A percentile compares a stretch with the other conserved stretches of the same genome.
Conservation (phyloP, 1,140 invertebrate genomes). For the Pseudomyrmex flavicornis region DNA sequence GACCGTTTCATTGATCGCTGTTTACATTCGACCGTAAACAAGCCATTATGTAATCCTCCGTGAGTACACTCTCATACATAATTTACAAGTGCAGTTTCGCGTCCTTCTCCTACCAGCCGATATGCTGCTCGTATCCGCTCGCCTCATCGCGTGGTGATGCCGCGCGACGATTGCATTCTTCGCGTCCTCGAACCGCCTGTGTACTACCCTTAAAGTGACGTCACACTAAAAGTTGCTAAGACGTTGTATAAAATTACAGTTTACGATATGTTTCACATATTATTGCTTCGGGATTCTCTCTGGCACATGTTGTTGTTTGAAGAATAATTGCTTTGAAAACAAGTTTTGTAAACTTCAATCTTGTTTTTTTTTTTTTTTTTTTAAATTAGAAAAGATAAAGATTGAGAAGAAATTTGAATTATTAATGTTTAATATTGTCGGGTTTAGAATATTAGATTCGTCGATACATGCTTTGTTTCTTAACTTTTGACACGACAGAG, state of each 20-base stretch:
- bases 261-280: background rate
- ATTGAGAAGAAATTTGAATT: background rate
- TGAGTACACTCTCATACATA: conserved; percentile 77
- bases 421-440: background rate
- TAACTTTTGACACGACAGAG: background rate
- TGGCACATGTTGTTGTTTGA: too few relatives aligned
- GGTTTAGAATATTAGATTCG: conserved; percentile 1
- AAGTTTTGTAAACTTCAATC: background rate
- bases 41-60: conserved; percentile 77
- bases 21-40: conserved; percentile 80
- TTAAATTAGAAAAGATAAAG: background rate
- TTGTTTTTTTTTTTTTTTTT: background rate
- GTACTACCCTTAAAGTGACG: conserved; percentile 44
- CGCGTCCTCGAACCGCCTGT: conserved; percentile 28
- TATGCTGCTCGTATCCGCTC: conserved; percentile 42
- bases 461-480: background rate
- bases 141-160: conserved; percentile 33
- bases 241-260: background rate
- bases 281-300: background rate
- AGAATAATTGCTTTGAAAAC: background rate
- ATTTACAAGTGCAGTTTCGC: conserved; percentile 72
- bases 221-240: conserved; percentile 6
- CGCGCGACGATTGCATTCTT: conserved; percentile 43
- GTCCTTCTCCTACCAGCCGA: conserved; percentile 48
- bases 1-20: conserved; percentile 76